These are phyloP conservation scores for Sinopyrophorus schimmeli DNA, from an alignment of 2,888 invertebrate genomes.

Conservation along the genomic window DNA sequence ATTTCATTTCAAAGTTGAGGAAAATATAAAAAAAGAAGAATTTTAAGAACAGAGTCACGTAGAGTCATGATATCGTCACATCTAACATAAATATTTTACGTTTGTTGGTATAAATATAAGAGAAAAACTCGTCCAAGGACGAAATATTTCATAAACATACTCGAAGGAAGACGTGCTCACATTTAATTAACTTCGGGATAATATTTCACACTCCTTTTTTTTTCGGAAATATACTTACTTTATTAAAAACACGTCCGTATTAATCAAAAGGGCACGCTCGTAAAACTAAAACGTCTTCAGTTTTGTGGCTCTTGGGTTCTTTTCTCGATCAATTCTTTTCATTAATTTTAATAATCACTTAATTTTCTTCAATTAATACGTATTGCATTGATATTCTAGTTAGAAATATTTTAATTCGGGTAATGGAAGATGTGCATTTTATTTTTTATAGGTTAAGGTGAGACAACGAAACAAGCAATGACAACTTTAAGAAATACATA, in stretches of 20 bases:
- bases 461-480: no score
- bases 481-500: no score
- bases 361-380: no score
- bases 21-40: no score
- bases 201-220: constrained; percentile 32
- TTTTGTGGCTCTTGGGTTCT: constrained; percentile 8
- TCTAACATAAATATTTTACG: constrained; percentile 10
- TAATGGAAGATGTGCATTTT: no score
- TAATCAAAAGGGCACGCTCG: constrained; percentile 8
- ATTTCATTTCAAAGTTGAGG: no score
- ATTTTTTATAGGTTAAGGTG: no score
- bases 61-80: constrained; percentile 16
- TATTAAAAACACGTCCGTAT: constrained; percentile 19
- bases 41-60: no score
- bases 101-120: constrained; percentile 27
- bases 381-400: no score
- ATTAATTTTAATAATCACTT: no score
- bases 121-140: constrained; percentile 31
- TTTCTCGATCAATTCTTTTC: no score
- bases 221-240: constrained; percentile 21
- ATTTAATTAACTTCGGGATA: constrained; percentile 37
- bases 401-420: no score
- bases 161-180: constrained; percentile 34
- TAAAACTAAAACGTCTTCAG: constrained; percentile 7
- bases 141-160: constrained; percentile 40